A percentile compares a stretch with the other conserved stretches of the same genome.
Evolutionary conservation across 2,888 invertebrate genomes (phyloP).

Genomic region (Flexamia atlantica): DNA sequence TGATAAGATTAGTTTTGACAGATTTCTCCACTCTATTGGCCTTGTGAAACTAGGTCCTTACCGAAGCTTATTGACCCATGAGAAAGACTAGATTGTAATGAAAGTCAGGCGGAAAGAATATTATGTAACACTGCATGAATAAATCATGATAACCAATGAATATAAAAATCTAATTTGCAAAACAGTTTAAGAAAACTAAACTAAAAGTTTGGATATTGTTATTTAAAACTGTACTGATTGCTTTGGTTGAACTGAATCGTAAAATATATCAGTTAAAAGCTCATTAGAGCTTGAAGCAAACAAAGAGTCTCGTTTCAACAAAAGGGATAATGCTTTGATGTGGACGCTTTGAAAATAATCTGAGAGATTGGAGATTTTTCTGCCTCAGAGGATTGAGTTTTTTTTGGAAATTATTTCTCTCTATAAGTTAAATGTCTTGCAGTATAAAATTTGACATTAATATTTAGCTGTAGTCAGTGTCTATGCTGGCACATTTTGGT

Average conservation of each 20-base stretch:
- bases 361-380: not conserved
- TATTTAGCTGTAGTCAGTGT: too few relatives aligned
- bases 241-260: not conserved
- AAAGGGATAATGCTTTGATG: constrained; percentile 17
- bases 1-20: not conserved
- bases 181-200: too few relatives aligned
- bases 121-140: not conserved
- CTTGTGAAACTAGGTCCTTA: not conserved
- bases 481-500: too few relatives aligned
- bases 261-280: constrained; percentile 2
- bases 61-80: not conserved
- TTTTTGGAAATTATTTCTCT: too few relatives aligned
- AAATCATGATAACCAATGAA: not conserved
- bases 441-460: too few relatives aligned
- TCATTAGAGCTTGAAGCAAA: not conserved
- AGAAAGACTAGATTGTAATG: not conserved
- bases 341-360: not conserved
- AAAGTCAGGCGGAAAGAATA: not conserved
- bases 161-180: too few relatives aligned
- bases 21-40: not conserved
- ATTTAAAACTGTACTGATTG: too few relatives aligned
- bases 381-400: not conserved
- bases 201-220: too few relatives aligned
- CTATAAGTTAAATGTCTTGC: too few relatives aligned
- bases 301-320: constrained; percentile 4